These are phyloP conservation scores for Neosilurus mollespiculum DNA, from an alignment of 2,797 vertebrate genomes.

Conservation along the genomic window DNA sequence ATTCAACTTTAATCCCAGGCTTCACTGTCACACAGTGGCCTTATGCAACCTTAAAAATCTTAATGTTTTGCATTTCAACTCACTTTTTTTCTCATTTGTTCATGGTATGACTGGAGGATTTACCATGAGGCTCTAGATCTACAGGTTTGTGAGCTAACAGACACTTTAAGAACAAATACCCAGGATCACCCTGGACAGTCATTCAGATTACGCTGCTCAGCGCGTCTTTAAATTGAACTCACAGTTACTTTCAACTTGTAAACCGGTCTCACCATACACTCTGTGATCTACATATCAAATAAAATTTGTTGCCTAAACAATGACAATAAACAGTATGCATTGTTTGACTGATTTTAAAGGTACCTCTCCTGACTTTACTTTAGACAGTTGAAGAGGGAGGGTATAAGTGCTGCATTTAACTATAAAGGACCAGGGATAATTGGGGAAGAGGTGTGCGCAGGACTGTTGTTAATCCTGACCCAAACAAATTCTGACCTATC, in stretches of 20 bases:
- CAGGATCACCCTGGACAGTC: not conserved
- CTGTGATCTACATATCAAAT: not conserved
- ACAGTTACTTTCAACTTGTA: not conserved
- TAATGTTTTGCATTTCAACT: conserved; percentile 32
- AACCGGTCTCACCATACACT: not conserved
- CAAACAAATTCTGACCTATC: not conserved
- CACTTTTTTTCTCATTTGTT: not conserved
- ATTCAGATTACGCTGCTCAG: not conserved
- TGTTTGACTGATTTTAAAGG: not conserved
- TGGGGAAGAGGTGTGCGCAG: not conserved
- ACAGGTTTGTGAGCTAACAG: conserved; percentile 10
- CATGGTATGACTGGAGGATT: not conserved
- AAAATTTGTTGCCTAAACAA: conserved; percentile 1
- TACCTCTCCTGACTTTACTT: not conserved
- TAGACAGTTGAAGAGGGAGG: conserved; percentile 11
- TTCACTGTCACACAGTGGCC: conserved; percentile 49
- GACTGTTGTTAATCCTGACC: not conserved
- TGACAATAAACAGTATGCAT: not conserved
- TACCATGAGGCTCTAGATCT: not conserved
- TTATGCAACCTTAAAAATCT: conserved; percentile 59
- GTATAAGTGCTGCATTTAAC: not conserved
- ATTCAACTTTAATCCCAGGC: conserved; percentile 31
- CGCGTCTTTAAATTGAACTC: not conserved
- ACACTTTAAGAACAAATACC: not conserved
- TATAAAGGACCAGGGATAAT: not conserved